phyloP scores from a whole-genome alignment of 2,888 invertebrate genomes.

The Drosophila leonis region DNA sequence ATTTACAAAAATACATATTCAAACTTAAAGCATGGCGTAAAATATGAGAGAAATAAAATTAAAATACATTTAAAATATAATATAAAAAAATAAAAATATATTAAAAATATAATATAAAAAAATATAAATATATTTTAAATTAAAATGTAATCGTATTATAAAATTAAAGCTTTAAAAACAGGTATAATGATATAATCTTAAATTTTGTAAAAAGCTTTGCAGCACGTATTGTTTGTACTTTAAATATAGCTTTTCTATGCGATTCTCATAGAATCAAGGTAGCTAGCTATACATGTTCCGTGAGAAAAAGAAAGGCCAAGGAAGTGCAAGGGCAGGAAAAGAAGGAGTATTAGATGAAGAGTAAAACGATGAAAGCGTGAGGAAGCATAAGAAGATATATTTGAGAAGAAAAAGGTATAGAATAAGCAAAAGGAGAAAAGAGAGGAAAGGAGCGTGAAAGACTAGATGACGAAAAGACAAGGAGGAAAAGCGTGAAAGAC shows the following conservation, averaged over 20 bases:
- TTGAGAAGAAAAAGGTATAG: not conserved
- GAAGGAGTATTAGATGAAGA: not conserved
- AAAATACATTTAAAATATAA: not conserved
- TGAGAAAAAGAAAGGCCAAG: too few relatives aligned
- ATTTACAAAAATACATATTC: not conserved
- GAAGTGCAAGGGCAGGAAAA: too few relatives aligned
- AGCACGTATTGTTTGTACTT: not conserved
- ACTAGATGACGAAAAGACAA: too few relatives aligned
- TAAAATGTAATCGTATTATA: not conserved
- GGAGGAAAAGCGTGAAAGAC: too few relatives aligned
- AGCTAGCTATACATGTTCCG: not conserved
- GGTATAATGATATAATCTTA: not conserved
- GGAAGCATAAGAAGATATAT: not conserved
- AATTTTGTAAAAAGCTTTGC: not conserved
- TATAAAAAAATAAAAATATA: too few relatives aligned
- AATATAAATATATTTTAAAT: too few relatives aligned
- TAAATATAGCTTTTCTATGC: not conserved
- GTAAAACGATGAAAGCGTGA: too few relatives aligned
- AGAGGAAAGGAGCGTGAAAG: too few relatives aligned
- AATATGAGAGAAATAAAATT: not conserved
- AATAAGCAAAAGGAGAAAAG: not conserved
- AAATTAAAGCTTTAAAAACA: not conserved
- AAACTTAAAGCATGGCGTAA: not conserved
- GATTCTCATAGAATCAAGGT: not conserved
- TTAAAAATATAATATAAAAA: too few relatives aligned